Conservation (phyloP, 2,113 vertebrate genomes). For the Psettodes erumei region DNA sequence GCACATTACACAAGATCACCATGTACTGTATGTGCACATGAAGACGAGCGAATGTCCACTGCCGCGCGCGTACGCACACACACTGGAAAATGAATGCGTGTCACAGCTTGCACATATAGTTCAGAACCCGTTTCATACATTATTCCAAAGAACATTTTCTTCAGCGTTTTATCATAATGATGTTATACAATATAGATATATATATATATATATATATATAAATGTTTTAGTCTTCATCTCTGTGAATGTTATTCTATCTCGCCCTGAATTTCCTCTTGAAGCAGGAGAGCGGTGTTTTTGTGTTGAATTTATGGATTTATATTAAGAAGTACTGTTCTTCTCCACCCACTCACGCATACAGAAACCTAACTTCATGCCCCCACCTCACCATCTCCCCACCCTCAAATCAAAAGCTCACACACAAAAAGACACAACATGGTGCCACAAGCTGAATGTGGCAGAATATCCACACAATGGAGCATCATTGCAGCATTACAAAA, state of each 20-base stretch:
- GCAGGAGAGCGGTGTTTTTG: not conserved
- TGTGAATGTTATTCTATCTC: not conserved
- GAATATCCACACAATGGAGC: conserved; percentile 54
- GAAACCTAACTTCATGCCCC: conserved; percentile 52
- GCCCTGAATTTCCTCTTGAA: conserved; percentile 33
- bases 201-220: not conserved
- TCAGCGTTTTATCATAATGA: not conserved
- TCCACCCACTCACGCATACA: conserved; percentile 53
- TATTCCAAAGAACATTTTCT: not conserved
- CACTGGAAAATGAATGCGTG: conserved; percentile 22
- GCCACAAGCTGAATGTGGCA: conserved; percentile 26
- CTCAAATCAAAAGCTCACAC: not conserved
- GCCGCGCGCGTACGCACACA: conserved; percentile 15
- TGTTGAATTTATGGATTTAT: conserved; percentile 56
- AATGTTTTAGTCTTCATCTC: not conserved
- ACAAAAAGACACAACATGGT: conserved; percentile 32
- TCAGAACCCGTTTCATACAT: conserved; percentile 14
- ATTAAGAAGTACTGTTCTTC: conserved; percentile 56
- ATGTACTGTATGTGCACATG: conserved; percentile 13
- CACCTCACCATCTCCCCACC: conserved; percentile 9
- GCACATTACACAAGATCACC: conserved; percentile 24
- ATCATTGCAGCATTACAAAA: conserved; percentile 50
- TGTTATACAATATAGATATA: not conserved
- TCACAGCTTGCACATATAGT: conserved; percentile 64
- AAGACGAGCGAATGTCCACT: conserved; percentile 27